A percentile compares a stretch with the other conserved stretches of the same genome.
Conservation (phyloP, 2,888 invertebrate genomes). For the Phragmatobia fuliginosa region DNA sequence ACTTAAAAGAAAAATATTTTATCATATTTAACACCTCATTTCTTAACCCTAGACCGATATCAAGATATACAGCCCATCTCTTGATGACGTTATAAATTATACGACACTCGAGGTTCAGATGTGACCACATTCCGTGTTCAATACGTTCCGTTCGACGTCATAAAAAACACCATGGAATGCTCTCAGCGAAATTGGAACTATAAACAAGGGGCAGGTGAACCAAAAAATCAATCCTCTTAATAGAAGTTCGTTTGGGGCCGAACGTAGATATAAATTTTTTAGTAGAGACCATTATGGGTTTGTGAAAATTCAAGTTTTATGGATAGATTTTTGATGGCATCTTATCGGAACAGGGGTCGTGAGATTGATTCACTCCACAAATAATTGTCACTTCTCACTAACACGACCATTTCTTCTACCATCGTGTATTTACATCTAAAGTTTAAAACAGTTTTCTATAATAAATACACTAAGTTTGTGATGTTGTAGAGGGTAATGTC, state of each 20-base stretch:
- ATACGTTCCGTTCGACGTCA: conserved; percentile 28
- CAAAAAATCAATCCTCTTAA: conserved; percentile 54
- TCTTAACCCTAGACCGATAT: conserved; percentile 27
- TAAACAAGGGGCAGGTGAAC: conserved; percentile 55
- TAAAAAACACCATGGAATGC: conserved; percentile 50
- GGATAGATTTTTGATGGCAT: not conserved
- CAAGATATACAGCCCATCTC: conserved; percentile 40
- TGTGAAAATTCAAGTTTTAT: not conserved
- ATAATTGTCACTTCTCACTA: too few relatives aligned
- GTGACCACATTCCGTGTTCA: conserved; percentile 41
- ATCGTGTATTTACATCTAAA: too few relatives aligned
- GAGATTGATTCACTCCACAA: not conserved
- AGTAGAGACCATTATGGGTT: not conserved
- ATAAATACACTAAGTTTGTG: too few relatives aligned
- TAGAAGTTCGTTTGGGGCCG: conserved; percentile 30
- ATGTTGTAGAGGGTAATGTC: too few relatives aligned
- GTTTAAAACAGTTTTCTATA: too few relatives aligned
- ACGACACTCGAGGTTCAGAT: conserved; percentile 42
- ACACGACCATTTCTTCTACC: not conserved
- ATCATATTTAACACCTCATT: conserved; percentile 25
- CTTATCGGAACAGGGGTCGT: not conserved
- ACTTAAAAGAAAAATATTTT: conserved; percentile 3
- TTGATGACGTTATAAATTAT: conserved; percentile 44
- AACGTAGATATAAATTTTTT: conserved; percentile 19
- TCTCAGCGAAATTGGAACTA: conserved; percentile 60